Percentiles rank a stretch among this genome's conserved stretches.
These are phyloP conservation scores for Tryphoninae sp. DNA, from an alignment of 2,888 invertebrate genomes.

Conservation along the genomic window DNA sequence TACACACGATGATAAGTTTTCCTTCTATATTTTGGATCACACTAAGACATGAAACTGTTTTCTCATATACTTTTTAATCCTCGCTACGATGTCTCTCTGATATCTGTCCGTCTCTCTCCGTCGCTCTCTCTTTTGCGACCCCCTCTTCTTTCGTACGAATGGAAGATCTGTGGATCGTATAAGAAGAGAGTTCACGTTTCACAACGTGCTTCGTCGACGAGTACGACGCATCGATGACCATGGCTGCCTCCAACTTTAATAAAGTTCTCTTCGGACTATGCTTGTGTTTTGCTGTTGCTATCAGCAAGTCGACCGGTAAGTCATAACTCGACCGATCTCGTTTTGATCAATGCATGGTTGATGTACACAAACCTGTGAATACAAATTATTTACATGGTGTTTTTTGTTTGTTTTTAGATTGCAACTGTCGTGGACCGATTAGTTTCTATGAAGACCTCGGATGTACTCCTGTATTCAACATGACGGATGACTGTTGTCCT, in stretches of 20 bases:
- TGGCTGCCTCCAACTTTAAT: constrained; percentile 31
- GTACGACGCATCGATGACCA: constrained; percentile 47
- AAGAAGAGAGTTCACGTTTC: constrained; percentile 36
- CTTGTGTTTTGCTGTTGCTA: constrained; percentile 28
- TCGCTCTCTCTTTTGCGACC: neutral
- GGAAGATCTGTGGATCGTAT: constrained; percentile 42
- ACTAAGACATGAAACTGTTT: neutral
- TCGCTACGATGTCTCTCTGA: neutral
- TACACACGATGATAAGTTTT: constrained; percentile 34
- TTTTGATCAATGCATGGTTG: neutral
- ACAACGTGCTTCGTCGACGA: constrained; percentile 12
- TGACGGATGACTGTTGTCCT: constrained; percentile 70
- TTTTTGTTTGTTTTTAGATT: constrained; percentile 44
- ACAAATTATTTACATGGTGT: neutral
- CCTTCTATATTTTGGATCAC: neutral
- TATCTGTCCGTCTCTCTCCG: constrained; percentile 7
- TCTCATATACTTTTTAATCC: neutral
- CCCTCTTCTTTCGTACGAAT: constrained; percentile 39
- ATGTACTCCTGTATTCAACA: constrained; percentile 71
- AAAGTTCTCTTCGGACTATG: constrained; percentile 29
- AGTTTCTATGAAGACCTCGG: constrained; percentile 68
- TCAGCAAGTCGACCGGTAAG: constrained; percentile 38
- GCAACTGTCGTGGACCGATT: constrained; percentile 74
- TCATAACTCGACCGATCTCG: neutral
- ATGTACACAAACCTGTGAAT: neutral